Evolutionary conservation across 2,113 vertebrate genomes (phyloP), one percentile per base, ranked within the genome.

Genomic region (Ascaphus truei): DNA sequence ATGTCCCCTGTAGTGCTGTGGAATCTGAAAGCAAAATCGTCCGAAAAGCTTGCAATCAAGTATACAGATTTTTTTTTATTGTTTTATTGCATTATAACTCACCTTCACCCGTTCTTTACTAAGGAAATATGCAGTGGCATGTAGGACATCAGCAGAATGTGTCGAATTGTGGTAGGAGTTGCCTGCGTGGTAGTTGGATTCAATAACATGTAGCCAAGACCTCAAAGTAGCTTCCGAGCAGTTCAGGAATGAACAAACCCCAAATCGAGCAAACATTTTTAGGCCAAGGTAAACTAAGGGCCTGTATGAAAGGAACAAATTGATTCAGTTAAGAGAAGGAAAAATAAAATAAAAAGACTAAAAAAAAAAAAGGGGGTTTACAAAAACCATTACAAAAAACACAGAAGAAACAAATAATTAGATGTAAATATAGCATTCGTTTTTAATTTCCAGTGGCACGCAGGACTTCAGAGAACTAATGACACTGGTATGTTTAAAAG

Each of bases 101-200:
- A 99, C 96, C 94, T 98, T 98, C 33, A 98, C 88, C 72, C 93
- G 90, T 78, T 97, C 92, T 79, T 91, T 96, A 82, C 90, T 87
- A 20, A 99, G 93, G 73, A 99, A 99, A 78, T 96, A 98, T 11
- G 95, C 96, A 0, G 96, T 98, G 66, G 97, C 96, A 0, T 98
- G 96, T 4, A 98, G 90, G 48, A 99, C 96, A 1, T 98, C 96
- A 0, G 96, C 95, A 1, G 96, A 88, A 18, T 98, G 97, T 1
- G 88, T 92, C 15, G 97, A 99, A 71, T 99, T 99, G 85, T 99
- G 97, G 86, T 98, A 99, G 37, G 96, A 93, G 86, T 99, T 99
- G 71, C 81, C 91, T 20, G 92, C 86, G 78, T 97, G 95, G 77
- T 99, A 99, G 80, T 93, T 96, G 18, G 93, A 90, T 81, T 99